These are phyloP conservation scores for Athene cunicularia DNA, from an alignment of 2,113 vertebrate species.

Conservation along the genomic window DNA sequence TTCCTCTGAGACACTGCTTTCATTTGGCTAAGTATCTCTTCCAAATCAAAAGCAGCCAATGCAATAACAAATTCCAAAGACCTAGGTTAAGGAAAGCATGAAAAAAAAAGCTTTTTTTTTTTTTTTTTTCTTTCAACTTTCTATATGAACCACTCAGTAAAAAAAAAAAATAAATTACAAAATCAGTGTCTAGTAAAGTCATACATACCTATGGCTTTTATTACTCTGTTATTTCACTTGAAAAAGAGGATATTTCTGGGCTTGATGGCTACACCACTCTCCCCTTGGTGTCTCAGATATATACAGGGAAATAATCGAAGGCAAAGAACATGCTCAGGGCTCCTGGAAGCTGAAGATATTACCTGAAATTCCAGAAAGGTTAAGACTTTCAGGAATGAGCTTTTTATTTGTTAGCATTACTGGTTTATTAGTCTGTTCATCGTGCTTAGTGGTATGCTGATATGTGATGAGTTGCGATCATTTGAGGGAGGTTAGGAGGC, in stretches of 20 bases:
- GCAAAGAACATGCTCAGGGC: not conserved
- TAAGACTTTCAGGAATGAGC: not conserved
- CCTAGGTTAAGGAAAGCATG: not conserved
- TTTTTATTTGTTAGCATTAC: not conserved
- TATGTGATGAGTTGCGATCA: not conserved
- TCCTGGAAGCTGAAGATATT: not conserved
- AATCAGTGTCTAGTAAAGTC: not conserved
- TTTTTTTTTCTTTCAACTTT: not conserved
- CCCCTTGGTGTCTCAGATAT: not conserved
- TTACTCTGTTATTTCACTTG: not conserved
- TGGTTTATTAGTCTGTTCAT: not conserved
- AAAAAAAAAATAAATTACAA: not conserved
- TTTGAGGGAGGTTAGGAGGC: not conserved
- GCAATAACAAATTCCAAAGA: not conserved
- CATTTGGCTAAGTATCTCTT: not conserved
- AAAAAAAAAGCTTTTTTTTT: not conserved
- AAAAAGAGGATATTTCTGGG: not conserved
- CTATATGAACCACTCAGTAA: accelerated
- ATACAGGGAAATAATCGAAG: not conserved
- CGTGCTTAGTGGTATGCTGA: not conserved
- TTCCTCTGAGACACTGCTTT: not conserved
- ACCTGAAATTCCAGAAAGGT: not conserved
- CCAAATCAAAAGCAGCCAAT: not conserved
- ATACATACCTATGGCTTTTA: not conserved
- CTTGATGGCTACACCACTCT: not conserved